These are phyloP conservation scores for Stenurella melanura DNA, from an alignment of 2,888 invertebrate genomes.

Conservation along the genomic window DNA sequence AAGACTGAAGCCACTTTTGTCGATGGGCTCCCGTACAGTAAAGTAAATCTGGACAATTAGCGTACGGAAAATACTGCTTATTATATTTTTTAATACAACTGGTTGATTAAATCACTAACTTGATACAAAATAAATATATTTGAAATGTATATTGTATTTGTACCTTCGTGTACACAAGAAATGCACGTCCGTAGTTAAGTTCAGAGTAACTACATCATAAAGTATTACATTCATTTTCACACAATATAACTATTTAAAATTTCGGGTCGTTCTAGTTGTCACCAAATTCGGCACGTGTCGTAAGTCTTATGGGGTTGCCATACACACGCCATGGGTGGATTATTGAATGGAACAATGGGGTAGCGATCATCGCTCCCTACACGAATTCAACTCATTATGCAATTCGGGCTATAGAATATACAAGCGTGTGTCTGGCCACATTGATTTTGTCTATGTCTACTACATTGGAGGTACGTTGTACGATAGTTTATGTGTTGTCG, in stretches of 20 bases:
- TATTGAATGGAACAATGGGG: slow-evolving; percentile 56
- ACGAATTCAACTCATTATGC: slow-evolving; percentile 56
- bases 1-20: no score
- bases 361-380: slow-evolving; percentile 56
- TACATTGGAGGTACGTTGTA: background rate
- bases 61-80: no score
- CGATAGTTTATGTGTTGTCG: background rate
- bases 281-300: slow-evolving; percentile 52
- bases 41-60: no score
- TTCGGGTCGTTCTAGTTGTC: slow-evolving; percentile 32
- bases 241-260: slow-evolving; percentile 7
- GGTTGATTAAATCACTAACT: no score
- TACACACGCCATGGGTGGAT: slow-evolving; percentile 54
- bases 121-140: no score
- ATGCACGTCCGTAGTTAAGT: no score
- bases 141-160: no score
- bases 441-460: slow-evolving; percentile 57
- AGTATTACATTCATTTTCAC: background rate
- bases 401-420: slow-evolving; percentile 46
- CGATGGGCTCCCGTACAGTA: no score
- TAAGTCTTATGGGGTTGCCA: slow-evolving; percentile 43
- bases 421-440: slow-evolving; percentile 55
- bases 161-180: no score
- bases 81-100: no score
- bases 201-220: background rate